A percentile compares a stretch with the other conserved stretches of the same genome.
Evolutionary conservation across 1,140 invertebrate species (phyloP).

Genomic region (Bombus consobrinus): DNA sequence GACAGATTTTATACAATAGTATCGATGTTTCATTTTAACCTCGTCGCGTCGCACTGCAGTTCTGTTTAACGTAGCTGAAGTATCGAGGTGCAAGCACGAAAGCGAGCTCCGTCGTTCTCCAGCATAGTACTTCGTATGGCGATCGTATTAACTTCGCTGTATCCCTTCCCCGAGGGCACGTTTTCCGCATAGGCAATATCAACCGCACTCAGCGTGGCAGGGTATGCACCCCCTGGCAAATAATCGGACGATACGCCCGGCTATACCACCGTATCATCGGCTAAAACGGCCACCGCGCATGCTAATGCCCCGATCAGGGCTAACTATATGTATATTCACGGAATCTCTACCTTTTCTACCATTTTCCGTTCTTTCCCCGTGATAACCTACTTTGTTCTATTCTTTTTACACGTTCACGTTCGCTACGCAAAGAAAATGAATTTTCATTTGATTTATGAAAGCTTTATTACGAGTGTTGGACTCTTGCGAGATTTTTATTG

Average conservation of each 20-base stretch:
- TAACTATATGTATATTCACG: neutral
- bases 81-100: conserved; percentile 19
- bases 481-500: too few relatives aligned
- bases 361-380: neutral
- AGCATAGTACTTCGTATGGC: conserved; percentile 59
- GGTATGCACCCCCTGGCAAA: conserved; percentile 62
- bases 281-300: conserved; percentile 67
- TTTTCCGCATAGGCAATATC: conserved; percentile 74
- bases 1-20: neutral
- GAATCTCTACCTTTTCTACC: neutral
- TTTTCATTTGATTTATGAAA: too few relatives aligned
- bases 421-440: too few relatives aligned
- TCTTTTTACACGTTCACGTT: too few relatives aligned
- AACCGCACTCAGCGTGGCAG: conserved; percentile 52
- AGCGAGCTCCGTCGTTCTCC: conserved; percentile 37
- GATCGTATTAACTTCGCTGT: conserved; percentile 70
- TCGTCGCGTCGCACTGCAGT: neutral
- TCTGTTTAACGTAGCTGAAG: conserved; percentile 45
- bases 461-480: too few relatives aligned
- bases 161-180: conserved; percentile 62
- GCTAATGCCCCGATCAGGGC: conserved; percentile 60
- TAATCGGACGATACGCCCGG: conserved; percentile 68
- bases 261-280: conserved; percentile 42
- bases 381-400: neutral
- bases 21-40: conserved; percentile 53